Conservation (phyloP, 2,888 invertebrate species). For the Lycia hirtaria region DNA sequence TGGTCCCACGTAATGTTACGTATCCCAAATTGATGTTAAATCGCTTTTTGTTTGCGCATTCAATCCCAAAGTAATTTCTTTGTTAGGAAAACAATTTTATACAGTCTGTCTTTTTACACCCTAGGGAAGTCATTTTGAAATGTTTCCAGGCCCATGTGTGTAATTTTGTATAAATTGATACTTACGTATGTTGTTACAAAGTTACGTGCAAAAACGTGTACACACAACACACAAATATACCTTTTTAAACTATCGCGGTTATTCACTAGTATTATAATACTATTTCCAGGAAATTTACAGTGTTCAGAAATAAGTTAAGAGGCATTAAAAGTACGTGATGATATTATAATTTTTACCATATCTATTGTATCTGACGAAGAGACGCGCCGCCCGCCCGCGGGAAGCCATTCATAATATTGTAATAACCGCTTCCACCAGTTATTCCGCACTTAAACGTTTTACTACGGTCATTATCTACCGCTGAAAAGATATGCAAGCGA, state of each 20-base stretch:
- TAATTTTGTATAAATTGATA: too few relatives aligned
- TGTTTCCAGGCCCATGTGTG: too few relatives aligned
- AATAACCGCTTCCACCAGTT: constrained; percentile 84
- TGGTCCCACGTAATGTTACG: constrained; percentile 31
- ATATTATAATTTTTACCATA: too few relatives aligned
- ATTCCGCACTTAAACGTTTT: constrained; percentile 85
- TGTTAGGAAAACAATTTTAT: constrained; percentile 68
- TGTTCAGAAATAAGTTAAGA: too few relatives aligned
- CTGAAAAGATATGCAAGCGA: constrained; percentile 85
- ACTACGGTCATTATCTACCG: constrained; percentile 85
- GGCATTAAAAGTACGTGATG: too few relatives aligned
- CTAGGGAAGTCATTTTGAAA: constrained; percentile 52
- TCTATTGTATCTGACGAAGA: constrained; percentile 29
- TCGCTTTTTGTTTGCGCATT: constrained; percentile 74
- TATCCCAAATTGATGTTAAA: constrained; percentile 70
- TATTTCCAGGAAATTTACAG: too few relatives aligned
- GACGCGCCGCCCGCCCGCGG: constrained; percentile 55
- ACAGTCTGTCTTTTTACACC: constrained; percentile 55
- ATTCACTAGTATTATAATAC: too few relatives aligned
- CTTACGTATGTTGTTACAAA: too few relatives aligned
- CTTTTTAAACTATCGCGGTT: too few relatives aligned
- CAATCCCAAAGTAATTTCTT: constrained; percentile 69
- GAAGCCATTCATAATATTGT: constrained; percentile 85
- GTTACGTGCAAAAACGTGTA: too few relatives aligned
- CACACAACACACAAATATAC: too few relatives aligned